Percentiles rank a stretch among this genome's conserved stretches.
phyloP scores from a whole-genome alignment of 92 coral and sea anemone genomes.

The Chrysogorgia sp. region DNA sequence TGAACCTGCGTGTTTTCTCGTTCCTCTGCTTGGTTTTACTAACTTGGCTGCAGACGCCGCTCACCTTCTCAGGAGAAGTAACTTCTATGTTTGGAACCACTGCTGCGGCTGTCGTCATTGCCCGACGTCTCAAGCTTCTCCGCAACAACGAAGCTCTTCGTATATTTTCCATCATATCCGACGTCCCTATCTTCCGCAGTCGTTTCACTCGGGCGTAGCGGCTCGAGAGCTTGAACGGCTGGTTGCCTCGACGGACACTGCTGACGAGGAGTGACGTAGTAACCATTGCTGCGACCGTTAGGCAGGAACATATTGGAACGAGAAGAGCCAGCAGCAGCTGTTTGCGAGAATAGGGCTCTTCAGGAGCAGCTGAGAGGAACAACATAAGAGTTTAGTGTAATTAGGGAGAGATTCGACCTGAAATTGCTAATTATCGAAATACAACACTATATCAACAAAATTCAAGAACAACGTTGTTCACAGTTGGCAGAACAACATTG shows the following conservation, averaged over 20 bases:
- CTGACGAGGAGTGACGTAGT: conserved; percentile 32
- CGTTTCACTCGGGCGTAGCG: conserved; percentile 22
- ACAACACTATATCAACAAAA: too few species aligned
- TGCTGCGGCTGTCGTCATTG: not conserved
- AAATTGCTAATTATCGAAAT: too few species aligned
- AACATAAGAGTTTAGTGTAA: not conserved
- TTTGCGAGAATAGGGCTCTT: not conserved
- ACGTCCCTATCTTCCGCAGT: conserved; percentile 15
- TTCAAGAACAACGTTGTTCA: too few species aligned
- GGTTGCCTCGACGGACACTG: conserved; percentile 37
- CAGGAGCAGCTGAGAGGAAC: not conserved
- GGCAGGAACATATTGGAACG: conserved; percentile 29
- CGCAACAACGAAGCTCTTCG: conserved; percentile 27
- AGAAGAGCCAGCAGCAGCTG: conserved; percentile 21
- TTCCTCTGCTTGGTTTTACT: not conserved
- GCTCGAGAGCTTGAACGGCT: conserved; percentile 39
- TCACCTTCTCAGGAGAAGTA: not conserved
- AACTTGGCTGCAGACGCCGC: not conserved
- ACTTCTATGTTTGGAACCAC: conserved; percentile 17
- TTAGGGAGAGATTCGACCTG: not conserved
- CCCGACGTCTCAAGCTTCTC: not conserved
- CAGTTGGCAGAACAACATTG: too few species aligned
- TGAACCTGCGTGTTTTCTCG: not conserved
- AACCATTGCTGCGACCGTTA: conserved; percentile 26
- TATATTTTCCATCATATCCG: conserved; percentile 30